These are phyloP conservation scores for Aselliscus stoliczkanus DNA, from an alignment of 2,797 vertebrate species.

Conservation along the genomic window DNA sequence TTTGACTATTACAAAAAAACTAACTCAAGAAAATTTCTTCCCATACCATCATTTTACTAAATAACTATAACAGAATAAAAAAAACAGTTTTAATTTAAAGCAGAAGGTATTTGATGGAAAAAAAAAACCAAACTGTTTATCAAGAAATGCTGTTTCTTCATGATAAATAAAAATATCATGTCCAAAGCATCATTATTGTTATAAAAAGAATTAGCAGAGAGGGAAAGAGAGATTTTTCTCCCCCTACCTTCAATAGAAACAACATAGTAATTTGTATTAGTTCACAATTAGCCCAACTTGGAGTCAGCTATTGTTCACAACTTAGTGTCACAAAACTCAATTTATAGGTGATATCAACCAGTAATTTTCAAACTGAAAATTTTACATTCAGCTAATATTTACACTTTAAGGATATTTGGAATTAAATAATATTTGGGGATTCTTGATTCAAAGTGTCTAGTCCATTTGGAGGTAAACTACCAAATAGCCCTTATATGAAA, in stretches of 20 bases:
- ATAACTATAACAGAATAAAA: neutral
- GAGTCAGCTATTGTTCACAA: neutral
- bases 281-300: conserved; percentile 8
- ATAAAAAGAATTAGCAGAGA: conserved; percentile 25
- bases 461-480: neutral
- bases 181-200: neutral
- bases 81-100: neutral
- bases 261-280: neutral
- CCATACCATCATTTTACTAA: neutral
- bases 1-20: neutral
- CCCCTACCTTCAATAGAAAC: accelerated
- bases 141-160: neutral
- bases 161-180: neutral
- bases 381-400: neutral
- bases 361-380: neutral
- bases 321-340: neutral
- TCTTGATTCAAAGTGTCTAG: neutral
- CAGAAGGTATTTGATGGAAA: neutral
- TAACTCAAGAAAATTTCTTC: conserved; percentile 13
- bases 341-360: neutral
- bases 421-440: conserved; percentile 5
- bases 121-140: neutral
- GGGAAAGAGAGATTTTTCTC: neutral
- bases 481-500: neutral
- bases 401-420: neutral